phyloP scores from a whole-genome alignment of 2,888 invertebrate species.

The Empis stercorea region DNA sequence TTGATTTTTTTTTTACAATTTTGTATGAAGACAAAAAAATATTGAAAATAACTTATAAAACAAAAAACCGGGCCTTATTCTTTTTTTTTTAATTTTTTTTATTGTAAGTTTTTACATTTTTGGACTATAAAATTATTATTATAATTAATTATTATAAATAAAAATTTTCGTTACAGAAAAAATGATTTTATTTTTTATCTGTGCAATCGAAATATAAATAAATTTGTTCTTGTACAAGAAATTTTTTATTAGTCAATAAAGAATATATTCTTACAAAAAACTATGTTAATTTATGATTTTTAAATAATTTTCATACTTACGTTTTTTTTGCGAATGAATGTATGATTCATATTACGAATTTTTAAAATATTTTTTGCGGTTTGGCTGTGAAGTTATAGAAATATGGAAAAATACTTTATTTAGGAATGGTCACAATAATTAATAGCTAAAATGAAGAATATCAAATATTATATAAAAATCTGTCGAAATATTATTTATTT shows the following conservation, averaged over 20 bases:
- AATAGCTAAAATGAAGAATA: too few species aligned
- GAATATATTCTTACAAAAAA: conserved; percentile 16
- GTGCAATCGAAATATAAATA: conserved; percentile 17
- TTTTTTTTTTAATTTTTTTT: conserved; percentile 12
- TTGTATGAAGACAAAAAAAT: conserved; percentile 8
- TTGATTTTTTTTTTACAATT: conserved; percentile 3
- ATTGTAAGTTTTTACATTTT: conserved; percentile 9
- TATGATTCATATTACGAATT: too few species aligned
- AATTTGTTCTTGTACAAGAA: conserved; percentile 17
- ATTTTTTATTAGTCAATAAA: conserved; percentile 18
- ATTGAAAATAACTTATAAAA: conserved; percentile 13
- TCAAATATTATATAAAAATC: too few species aligned
- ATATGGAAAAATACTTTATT: too few species aligned
- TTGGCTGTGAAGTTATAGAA: too few species aligned
- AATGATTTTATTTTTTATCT: conserved; percentile 15
- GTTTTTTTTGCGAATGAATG: too few species aligned
- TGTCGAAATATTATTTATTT: too few species aligned
- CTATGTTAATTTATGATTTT: conserved; percentile 7
- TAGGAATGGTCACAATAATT: too few species aligned
- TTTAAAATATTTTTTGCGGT: not conserved
- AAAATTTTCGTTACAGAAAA: conserved; percentile 14
- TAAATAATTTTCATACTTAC: conserved; percentile 7
- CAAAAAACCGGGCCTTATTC: conserved; percentile 15
- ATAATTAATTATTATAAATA: conserved; percentile 11
- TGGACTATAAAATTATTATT: conserved; percentile 4